Evolutionary conservation across 2,888 invertebrate species (phyloP), one percentile per base, ranked within the genome.

Genomic region (Mesorhabditis belari): DNA sequence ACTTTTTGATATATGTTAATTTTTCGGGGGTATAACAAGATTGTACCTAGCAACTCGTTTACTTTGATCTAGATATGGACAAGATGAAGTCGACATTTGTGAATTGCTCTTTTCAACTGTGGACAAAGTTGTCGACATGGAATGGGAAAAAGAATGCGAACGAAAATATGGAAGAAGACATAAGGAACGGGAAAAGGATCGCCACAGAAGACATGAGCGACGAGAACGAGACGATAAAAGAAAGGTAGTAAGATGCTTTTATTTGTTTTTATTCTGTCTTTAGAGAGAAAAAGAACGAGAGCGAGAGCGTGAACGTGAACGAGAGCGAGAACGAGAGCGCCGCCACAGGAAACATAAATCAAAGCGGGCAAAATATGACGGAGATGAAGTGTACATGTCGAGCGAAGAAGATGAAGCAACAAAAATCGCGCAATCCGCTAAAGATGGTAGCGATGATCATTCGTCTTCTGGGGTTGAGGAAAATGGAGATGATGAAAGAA

Each of bases 71-170:
- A 19, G n/a, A 21, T 51, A 19, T 19, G 23, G 21, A 28, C 69
- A 69, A 49, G 59, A 64, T 17, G 23, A 25, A n/a, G 71, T 64
- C 28, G 67, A 69, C 52, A 52, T 69, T 25, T 63, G 64, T 44
- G 65, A 69, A 21, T 56, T 64, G 27, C 6, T 65, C 2, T 60
- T 71, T 3, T 52, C 57, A 50, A 60, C 66, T 56, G 57, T 67
- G 6, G 67, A 66, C 49, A 62, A 63, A 52, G 52, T n/a, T 12
- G 17, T 12, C 29, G 55, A 44, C 12, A n/a, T n/a, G 52, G 19
- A 35, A n/a, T 35, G 44, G 44, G 44, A 35, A 1, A 9, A 23
- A 21, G 51, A 21, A 50, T 9, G 12, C 17, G 51, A 9, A 6
- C n/a, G 17, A n/a, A 50, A 21, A 50, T 9, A 6, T 19, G 51